phyloP scores from a whole-genome alignment of 2,797 vertebrate species.

The Uromys caudimaculatus region DNA sequence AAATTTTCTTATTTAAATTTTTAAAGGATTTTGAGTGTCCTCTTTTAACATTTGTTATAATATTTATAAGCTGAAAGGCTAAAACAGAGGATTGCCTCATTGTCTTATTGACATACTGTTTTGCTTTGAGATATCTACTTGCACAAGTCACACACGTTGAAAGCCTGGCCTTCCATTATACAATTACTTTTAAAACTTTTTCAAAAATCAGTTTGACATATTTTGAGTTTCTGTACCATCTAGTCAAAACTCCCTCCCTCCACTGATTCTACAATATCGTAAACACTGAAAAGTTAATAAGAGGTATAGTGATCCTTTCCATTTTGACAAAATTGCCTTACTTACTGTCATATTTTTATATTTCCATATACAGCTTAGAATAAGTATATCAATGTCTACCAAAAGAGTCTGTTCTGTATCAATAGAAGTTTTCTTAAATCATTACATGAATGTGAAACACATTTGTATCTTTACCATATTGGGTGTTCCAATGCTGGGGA shows the following conservation, averaged over 20 bases:
- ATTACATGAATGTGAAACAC: not conserved
- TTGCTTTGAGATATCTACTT: not conserved
- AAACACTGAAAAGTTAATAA: not conserved
- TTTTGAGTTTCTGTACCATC: not conserved
- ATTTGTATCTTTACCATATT: not conserved
- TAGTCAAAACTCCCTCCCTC: not conserved
- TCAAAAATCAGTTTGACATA: not conserved
- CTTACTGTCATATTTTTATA: not conserved
- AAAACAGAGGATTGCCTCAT: not conserved
- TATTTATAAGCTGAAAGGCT: not conserved
- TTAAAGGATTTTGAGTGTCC: not conserved
- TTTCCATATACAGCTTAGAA: not conserved
- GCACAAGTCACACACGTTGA: not conserved
- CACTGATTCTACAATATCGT: not conserved
- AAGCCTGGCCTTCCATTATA: not conserved
- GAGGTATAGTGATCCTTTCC: not conserved
- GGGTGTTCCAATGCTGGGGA: not conserved
- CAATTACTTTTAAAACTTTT: not conserved
- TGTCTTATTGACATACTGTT: not conserved
- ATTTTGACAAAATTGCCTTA: not conserved
- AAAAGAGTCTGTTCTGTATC: not conserved
- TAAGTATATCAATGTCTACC: not conserved
- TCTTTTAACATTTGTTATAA: not conserved
- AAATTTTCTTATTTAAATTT: conserved; percentile 21
- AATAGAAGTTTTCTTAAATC: conserved; percentile 8